Evolutionary conservation across 2,888 invertebrate genomes (phyloP).

Genomic region (Nomada fucata): DNA sequence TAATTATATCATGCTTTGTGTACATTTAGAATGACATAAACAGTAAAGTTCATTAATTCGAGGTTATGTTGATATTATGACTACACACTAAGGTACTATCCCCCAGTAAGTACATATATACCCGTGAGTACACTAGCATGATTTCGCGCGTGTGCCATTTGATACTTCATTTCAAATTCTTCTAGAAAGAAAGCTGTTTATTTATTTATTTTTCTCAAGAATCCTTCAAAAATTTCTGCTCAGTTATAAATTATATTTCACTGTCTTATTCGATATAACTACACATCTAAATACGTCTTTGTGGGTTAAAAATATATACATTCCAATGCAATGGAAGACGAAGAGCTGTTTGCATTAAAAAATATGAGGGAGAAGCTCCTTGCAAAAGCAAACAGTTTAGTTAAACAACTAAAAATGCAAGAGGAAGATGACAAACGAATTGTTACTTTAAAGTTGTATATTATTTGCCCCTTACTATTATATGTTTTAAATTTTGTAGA

Average conservation of each 20-base stretch:
- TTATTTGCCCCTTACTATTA: not conserved
- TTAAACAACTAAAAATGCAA: conserved; percentile 47
- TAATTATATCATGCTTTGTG: conserved; percentile 7
- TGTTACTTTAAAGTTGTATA: conserved; percentile 22
- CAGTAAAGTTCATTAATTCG: not conserved
- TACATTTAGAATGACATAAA: not conserved
- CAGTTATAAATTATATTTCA: not conserved
- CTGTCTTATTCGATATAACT: not conserved
- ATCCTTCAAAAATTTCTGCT: not conserved
- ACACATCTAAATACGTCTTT: not conserved
- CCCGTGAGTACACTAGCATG: not conserved
- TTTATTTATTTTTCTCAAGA: no score
- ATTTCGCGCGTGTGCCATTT: not conserved
- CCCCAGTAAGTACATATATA: not conserved
- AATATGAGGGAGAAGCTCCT: conserved; percentile 54
- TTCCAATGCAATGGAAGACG: conserved; percentile 42
- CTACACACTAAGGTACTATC: not conserved
- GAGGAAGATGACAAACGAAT: conserved; percentile 25
- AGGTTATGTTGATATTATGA: conserved; percentile 37
- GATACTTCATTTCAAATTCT: not conserved
- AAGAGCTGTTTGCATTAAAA: conserved; percentile 49
- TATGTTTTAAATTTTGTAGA: not conserved
- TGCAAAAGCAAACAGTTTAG: conserved; percentile 43
- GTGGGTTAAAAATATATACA: not conserved
- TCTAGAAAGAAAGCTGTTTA: not conserved